phyloP scores from a whole-genome alignment of 30 jellyfish, hydroid and myxozoan genomes.

The Aurelia sp. region DNA sequence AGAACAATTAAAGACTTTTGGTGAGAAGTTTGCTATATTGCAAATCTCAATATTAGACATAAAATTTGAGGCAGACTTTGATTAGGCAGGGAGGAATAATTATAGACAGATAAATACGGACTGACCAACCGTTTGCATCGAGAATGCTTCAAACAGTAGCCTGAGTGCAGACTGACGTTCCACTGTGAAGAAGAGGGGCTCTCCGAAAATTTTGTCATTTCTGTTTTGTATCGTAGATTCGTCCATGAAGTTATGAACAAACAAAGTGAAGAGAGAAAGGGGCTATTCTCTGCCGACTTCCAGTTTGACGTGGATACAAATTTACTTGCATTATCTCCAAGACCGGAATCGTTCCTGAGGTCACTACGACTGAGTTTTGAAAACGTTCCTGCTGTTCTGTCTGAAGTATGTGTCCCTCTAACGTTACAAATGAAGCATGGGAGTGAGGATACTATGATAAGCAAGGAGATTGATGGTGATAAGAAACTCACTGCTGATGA shows the following conservation, averaged over 20 bases:
- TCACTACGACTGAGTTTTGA: conserved; percentile 17
- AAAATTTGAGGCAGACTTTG: no score
- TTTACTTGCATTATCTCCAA: conserved; percentile 48
- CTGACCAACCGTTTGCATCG: no score
- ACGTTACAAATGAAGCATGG: background rate
- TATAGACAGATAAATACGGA: no score
- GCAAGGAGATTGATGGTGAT: background rate
- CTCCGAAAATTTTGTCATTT: no score
- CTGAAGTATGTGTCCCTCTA: conserved; percentile 40
- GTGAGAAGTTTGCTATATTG: no score
- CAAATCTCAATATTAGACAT: no score
- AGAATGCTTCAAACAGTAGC: no score
- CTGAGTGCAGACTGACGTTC: no score
- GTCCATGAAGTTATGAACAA: conserved; percentile 41
- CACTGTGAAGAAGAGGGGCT: no score
- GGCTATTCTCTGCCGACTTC: conserved; percentile 43
- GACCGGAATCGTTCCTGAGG: conserved; percentile 18
- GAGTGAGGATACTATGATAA: background rate
- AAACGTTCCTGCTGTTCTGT: conserved; percentile 21
- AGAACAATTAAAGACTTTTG: no score
- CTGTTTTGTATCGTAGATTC: background rate
- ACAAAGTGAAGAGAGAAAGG: conserved; percentile 22
- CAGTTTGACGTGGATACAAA: conserved; percentile 36
- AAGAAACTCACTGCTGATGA: conserved; percentile 19
- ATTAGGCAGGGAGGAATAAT: no score